Conservation (phyloP, 2,888 invertebrate genomes). For the Chrysina gloriosa region DNA sequence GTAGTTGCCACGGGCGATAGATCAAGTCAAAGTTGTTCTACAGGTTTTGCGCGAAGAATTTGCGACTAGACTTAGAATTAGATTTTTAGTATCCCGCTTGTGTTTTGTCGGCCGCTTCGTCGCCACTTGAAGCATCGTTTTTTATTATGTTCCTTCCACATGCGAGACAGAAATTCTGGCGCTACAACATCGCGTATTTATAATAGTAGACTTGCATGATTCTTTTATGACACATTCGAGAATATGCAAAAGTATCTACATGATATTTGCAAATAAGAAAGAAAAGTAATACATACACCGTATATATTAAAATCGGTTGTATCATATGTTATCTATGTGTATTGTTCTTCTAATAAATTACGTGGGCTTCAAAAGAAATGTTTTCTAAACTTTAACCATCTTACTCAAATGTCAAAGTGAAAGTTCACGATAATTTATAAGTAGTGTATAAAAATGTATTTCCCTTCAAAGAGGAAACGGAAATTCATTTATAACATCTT, state of each 20-base stretch:
- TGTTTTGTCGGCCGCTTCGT: constrained; percentile 5
- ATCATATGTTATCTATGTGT: not conserved
- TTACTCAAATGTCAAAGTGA: constrained; percentile 1
- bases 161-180: not conserved
- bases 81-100: constrained; percentile 46
- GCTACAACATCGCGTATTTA: constrained; percentile 9
- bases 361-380: not conserved
- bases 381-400: not conserved
- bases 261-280: not conserved
- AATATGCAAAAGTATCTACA: not conserved
- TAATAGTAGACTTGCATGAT: not conserved
- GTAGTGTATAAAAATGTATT: constrained; percentile 4
- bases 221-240: not conserved
- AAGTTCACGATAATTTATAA: constrained; percentile 12
- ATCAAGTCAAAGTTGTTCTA: constrained; percentile 47
- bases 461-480: constrained; percentile 26
- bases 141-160: constrained; percentile 12
- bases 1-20: constrained; percentile 48
- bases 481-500: not conserved
- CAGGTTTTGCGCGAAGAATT: constrained; percentile 51
- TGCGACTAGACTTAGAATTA: constrained; percentile 49
- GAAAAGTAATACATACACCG: not conserved
- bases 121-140: not conserved
- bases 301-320: not conserved
- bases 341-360: not conserved